A percentile compares a stretch with the other conserved stretches of the same genome.
Evolutionary conservation across 2,888 invertebrate species (phyloP).

Genomic region (Rosalia funebris): DNA sequence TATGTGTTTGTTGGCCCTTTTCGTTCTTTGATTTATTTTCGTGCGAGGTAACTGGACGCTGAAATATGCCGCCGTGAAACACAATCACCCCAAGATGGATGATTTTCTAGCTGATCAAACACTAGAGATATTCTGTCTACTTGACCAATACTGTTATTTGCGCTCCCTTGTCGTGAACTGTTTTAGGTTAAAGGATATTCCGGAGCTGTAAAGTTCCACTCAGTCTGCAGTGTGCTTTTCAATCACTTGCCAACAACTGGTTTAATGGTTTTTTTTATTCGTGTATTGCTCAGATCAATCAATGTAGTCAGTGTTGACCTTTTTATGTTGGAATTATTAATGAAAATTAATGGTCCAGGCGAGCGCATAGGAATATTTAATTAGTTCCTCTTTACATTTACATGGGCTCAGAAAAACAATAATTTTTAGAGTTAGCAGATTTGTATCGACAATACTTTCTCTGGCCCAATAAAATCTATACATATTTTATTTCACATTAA

Average conservation of each 20-base stretch:
- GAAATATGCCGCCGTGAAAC: slow-evolving; percentile 40
- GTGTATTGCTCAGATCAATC: too few species aligned
- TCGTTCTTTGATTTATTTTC: slow-evolving; percentile 42
- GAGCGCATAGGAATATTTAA: too few species aligned
- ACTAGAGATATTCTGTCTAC: slow-evolving; percentile 15
- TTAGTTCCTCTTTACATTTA: too few species aligned
- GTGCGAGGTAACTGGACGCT: slow-evolving; percentile 41
- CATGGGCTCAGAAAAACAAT: too few species aligned
- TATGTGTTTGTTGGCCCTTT: slow-evolving; percentile 25
- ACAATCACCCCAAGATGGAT: slow-evolving; percentile 40
- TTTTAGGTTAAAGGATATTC: slow-evolving; percentile 9
- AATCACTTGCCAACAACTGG: background rate
- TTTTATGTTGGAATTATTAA: too few species aligned
- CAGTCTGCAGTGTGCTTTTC: background rate
- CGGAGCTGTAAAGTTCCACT: slow-evolving; percentile 4
- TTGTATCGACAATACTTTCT: too few species aligned
- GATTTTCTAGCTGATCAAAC: slow-evolving; percentile 41
- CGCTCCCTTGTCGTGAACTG: slow-evolving; percentile 2
- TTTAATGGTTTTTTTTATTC: background rate
- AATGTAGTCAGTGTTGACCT: too few species aligned
- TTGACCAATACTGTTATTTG: slow-evolving; percentile 20
- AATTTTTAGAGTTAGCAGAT: too few species aligned
- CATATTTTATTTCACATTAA: too few species aligned
- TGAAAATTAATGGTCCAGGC: too few species aligned
- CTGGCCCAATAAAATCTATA: too few species aligned